phyloP scores from a whole-genome alignment of 2,113 vertebrate genomes.

The Typhlomys cinereus region DNA sequence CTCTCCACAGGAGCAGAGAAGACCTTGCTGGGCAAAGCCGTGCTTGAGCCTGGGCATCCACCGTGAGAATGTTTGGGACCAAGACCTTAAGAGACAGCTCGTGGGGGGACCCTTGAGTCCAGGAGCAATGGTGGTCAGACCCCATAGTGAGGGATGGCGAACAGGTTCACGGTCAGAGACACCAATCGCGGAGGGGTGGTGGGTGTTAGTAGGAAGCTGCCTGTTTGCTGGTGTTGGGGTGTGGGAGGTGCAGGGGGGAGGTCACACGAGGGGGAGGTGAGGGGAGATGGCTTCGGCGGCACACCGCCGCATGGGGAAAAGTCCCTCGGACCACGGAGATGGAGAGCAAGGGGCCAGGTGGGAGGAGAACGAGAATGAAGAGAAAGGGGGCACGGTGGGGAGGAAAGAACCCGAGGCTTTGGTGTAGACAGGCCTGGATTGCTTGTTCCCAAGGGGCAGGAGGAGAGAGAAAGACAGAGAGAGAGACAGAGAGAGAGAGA shows the following conservation, averaged over 20 bases:
- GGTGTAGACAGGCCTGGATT: not conserved
- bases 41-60: not conserved
- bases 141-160: not conserved
- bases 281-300: not conserved
- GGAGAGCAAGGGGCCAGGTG: not conserved
- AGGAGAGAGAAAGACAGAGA: too few relatives aligned
- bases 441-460: not conserved
- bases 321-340: not conserved
- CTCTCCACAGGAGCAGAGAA: not conserved
- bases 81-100: not conserved
- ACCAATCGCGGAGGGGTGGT: not conserved
- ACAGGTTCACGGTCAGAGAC: not conserved
- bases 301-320: not conserved
- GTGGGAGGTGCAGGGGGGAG: too few relatives aligned
- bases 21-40: not conserved
- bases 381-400: not conserved
- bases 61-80: not conserved
- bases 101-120: not conserved
- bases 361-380: not conserved
- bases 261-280: not conserved
- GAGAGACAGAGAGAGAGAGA: not conserved
- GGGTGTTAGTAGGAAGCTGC: not conserved
- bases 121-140: too few relatives aligned
- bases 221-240: not conserved
- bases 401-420: not conserved